A percentile compares a stretch with the other conserved stretches of the same genome.
Evolutionary conservation across 2,797 vertebrate species (phyloP).

Genomic region (Cheirogaleus major): DNA sequence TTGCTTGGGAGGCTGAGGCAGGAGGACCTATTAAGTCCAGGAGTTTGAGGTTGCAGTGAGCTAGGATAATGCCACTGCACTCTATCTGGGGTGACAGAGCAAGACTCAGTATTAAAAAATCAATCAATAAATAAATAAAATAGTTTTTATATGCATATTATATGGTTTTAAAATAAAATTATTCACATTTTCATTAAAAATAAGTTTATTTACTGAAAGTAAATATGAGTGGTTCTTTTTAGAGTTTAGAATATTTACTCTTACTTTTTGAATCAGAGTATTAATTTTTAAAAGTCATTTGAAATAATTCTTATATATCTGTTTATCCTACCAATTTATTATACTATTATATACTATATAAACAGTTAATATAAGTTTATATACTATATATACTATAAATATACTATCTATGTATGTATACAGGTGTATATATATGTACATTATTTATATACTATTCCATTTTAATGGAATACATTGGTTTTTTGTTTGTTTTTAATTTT

Average conservation of each 20-base stretch:
- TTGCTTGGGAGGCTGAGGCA: neutral
- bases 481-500: conserved; percentile 4
- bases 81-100: neutral
- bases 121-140: neutral
- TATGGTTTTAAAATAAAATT: neutral
- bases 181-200: neutral
- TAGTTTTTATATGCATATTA: neutral
- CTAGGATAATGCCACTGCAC: neutral
- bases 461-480: neutral
- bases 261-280: neutral
- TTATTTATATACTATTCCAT: neutral
- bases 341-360: neutral
- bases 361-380: neutral
- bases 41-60: neutral
- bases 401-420: neutral
- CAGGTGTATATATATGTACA: neutral
- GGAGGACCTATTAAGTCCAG: neutral
- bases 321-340: neutral
- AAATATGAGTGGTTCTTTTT: neutral
- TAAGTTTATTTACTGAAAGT: neutral
- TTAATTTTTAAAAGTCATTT: neutral
- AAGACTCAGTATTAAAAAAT: neutral
- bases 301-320: neutral
- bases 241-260: neutral
- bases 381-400: neutral